Evolutionary conservation across 2,797 vertebrate genomes (phyloP), one percentile per base, ranked within the genome.

Genomic region (Lophius americanus): DNA sequence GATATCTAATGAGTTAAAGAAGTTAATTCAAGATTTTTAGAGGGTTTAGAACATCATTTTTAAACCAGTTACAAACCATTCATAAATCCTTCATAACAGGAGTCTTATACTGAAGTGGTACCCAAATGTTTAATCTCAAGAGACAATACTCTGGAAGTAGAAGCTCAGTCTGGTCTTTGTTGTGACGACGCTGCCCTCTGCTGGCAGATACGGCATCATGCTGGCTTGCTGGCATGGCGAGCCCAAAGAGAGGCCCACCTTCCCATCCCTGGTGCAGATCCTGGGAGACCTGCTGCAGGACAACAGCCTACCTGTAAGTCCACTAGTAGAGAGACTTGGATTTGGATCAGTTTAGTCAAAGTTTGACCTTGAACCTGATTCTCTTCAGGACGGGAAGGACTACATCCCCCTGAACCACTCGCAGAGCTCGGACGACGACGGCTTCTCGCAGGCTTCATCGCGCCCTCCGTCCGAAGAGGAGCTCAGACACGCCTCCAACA

Each of bases 211-310:
- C 9, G 95, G 94, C 68, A 93, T 99, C 89, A 99, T 99, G 98
- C 90, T 98, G 91, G 96, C 93, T 89, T 98, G 97, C 92, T 99
- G 98, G 98, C 95, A 97, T 0, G 95, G 97, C 0, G 97, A 99
- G 85, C 96, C 95, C 71, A 96, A 95, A 77, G 95, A 97, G 56
- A 95, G 98, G 75, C 98, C 98, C 0, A 95, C 89, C 0, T 99
- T 99, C 83, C 95, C 95, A 0, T 94, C 95, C 37, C 92, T 99
- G 81, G 96, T 99, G 78, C 96, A 97, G 87, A 96, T 96, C 74
- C 90, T 99, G 70, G 98, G 96, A 56, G 95, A 99, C 88, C 92
- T 99, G 80, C 95, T 99, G 62, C 97, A 97, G 86, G 95, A 96
- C 54, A 94, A 96, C 12, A 92, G 92, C 67, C 93, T 92, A 35